A percentile compares a stretch with the other conserved stretches of the same genome.
Conservation (phyloP, 2,113 vertebrate genomes). For the Sialia sialis region DNA sequence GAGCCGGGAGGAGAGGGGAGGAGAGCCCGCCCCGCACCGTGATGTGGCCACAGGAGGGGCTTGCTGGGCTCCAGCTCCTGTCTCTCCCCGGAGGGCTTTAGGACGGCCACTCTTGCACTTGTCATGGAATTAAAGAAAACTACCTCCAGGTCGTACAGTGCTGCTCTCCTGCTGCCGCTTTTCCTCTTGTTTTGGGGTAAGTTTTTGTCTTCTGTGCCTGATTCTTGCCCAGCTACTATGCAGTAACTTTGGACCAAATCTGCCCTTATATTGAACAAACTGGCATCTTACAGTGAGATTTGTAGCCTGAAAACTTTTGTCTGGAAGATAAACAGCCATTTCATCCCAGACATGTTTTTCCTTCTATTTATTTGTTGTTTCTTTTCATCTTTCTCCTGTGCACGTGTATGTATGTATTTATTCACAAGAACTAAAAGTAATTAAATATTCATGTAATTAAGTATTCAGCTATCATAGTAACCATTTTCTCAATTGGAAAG, state of each 20-base stretch:
- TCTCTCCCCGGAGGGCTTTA: neutral
- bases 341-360: neutral
- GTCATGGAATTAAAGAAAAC: conserved; percentile 73
- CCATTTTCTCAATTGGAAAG: neutral
- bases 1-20: too few relatives aligned
- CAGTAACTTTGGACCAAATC: neutral
- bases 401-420: neutral
- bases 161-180: conserved; percentile 72
- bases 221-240: neutral
- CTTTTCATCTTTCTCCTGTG: neutral
- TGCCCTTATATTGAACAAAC: neutral
- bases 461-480: neutral
- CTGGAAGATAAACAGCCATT: neutral
- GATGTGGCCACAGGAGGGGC: neutral
- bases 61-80: neutral
- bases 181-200: conserved; percentile 72
- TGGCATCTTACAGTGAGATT: neutral
- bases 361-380: neutral
- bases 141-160: conserved; percentile 46
- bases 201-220: conserved; percentile 6
- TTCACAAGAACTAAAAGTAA: neutral
- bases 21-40: neutral
- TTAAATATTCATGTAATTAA: neutral
- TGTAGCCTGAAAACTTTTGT: neutral
- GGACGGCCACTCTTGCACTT: neutral